Base-by-base conservation (phyloP, 2,888 invertebrate species). In the Drosophila fulvimacula region DNA sequence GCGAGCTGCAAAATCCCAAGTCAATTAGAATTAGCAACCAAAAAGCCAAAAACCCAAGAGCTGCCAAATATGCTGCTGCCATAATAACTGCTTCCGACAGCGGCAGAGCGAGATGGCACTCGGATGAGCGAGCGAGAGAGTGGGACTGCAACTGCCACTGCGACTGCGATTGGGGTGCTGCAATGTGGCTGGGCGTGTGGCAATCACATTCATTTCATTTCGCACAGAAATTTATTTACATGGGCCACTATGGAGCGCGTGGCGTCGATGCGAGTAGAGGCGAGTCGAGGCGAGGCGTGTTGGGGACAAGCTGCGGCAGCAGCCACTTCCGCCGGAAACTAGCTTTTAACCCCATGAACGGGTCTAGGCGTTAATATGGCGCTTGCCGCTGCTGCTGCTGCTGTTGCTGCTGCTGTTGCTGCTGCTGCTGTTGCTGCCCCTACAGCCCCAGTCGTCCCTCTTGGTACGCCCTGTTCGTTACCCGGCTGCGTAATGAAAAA, bases 401-500 rank as follows among this genome's bases (percentile, higher is more conserved):
- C 32, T 24, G 21, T 10, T 24, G 24, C 24, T 36, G 27, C n/a
- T 49, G 27, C 15, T 46, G 48, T 5, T 30, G 27, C 48, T 48
- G 5, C 15, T 48, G 27, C n/a, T n/a, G n/a, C n/a, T n/a, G n/a
- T n/a, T n/a, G n/a, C 49, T 32, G 49, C 56, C 15, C 49, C 39
- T 51, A 24, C 64, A 17, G 1, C 19, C 2, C 41, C 9, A 6
- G 10, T 32, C 30, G 21, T 21, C 36, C 51, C 21, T 11, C 30
- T 5, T 10, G 24, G 19, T 17, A 60, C 17, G 44, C 21, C 21
- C 24, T 58, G 48, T 55, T 55, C 69, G 60, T 67, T 69, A 79
- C 73, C 81, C 76, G 79, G 79, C 76, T 84, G 83, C 82, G 90
- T 90, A 90, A 90, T 90, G 91, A 90, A 90, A 90, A 91, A 90